Evolutionary conservation across 2,113 vertebrate genomes (phyloP).

Genomic region (Ameiurus melas): DNA sequence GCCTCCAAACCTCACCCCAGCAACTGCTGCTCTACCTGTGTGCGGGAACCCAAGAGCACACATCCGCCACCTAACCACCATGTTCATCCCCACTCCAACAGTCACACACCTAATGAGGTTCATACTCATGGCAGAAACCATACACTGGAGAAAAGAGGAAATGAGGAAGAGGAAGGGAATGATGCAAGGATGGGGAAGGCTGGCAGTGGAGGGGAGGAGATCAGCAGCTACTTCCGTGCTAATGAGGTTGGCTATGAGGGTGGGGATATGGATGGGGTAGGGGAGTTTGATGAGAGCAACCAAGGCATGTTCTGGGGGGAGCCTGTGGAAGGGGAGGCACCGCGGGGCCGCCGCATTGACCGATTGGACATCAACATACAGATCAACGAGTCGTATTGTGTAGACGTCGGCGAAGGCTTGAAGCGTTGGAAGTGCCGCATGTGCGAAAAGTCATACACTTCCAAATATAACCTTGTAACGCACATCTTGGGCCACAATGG

Average conservation of each 20-base stretch:
- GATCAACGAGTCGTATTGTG: slow-evolving; percentile 97
- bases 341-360: slow-evolving; percentile 89
- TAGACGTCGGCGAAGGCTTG: slow-evolving; percentile 91
- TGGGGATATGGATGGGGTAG: slow-evolving; percentile 72
- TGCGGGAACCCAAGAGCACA: slow-evolving; percentile 62
- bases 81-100: slow-evolving; percentile 62
- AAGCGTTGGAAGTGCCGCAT: slow-evolving; percentile 98
- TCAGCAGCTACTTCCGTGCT: slow-evolving; percentile 78
- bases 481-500: slow-evolving; percentile 97
- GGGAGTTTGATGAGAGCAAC: slow-evolving; percentile 76
- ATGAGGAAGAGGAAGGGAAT: slow-evolving; percentile 62
- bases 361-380: slow-evolving; percentile 97
- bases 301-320: slow-evolving; percentile 68
- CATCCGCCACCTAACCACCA: slow-evolving; percentile 50
- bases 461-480: slow-evolving; percentile 98
- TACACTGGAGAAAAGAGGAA: slow-evolving; percentile 58
- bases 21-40: slow-evolving; percentile 68
- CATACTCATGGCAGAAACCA: slow-evolving; percentile 61
- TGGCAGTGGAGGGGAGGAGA: slow-evolving; percentile 69
- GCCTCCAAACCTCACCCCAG: slow-evolving; percentile 61
- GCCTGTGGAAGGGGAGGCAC: slow-evolving; percentile 74
- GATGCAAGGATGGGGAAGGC: slow-evolving; percentile 70
- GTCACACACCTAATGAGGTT: slow-evolving; percentile 58
- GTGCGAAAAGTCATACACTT: slow-evolving; percentile 99
- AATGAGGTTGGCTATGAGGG: slow-evolving; percentile 75